Conservation (phyloP, 2,113 vertebrate genomes). For the Harpagus bidentatus region DNA sequence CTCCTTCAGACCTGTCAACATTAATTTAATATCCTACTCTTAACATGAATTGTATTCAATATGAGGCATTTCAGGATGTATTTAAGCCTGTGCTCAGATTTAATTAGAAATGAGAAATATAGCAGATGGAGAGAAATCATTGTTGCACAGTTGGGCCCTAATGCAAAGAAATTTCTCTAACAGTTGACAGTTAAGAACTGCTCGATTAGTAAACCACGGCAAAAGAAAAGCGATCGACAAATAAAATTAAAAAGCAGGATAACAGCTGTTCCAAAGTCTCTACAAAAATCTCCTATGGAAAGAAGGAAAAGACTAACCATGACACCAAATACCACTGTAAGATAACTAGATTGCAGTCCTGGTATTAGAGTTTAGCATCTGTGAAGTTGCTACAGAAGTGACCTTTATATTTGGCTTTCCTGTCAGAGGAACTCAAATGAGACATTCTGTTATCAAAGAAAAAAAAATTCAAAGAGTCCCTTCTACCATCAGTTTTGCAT, state of each 20-base stretch:
- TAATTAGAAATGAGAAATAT: constrained; percentile 41
- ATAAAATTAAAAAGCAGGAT: constrained; percentile 4
- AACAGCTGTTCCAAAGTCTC: neutral
- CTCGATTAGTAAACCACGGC: neutral
- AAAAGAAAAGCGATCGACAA: neutral
- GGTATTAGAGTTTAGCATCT: constrained; percentile 16
- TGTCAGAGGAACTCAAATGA: constrained; percentile 44
- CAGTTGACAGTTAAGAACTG: constrained; percentile 30
- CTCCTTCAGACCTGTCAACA: constrained; percentile 10
- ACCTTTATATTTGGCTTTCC: constrained; percentile 49
- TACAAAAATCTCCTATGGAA: neutral
- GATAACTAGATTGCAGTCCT: neutral
- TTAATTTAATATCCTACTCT: constrained; percentile 24
- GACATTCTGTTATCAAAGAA: constrained; percentile 45
- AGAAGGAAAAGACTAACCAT: neutral
- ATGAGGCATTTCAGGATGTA: constrained; percentile 27
- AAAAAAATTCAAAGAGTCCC: neutral
- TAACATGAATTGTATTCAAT: constrained; percentile 20
- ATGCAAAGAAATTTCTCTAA: constrained; percentile 37
- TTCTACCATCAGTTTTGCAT: constrained; percentile 19
- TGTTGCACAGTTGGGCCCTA: constrained; percentile 14
- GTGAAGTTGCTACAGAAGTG: neutral
- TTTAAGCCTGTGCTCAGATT: constrained; percentile 31
- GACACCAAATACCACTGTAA: neutral
- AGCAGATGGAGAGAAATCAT: constrained; percentile 24